Evolutionary conservation across 2,888 invertebrate genomes (phyloP).

Genomic region (Rotaria socialis): DNA sequence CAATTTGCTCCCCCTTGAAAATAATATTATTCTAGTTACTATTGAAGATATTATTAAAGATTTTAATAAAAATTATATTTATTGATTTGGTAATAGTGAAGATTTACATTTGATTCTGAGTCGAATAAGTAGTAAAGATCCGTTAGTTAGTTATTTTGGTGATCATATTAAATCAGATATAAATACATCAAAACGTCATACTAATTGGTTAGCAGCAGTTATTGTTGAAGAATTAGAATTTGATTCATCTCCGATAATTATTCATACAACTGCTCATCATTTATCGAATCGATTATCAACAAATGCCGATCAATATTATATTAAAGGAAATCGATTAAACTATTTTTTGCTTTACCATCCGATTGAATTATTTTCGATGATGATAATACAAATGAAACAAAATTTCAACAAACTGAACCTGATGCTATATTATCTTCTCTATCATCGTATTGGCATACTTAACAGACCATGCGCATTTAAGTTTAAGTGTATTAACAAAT

Average conservation of each 20-base stretch:
- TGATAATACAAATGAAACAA: no score
- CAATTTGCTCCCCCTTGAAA: no score
- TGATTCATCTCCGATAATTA: neutral
- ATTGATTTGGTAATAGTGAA: neutral
- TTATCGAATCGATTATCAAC: neutral
- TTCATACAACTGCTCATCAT: neutral
- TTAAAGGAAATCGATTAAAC: neutral
- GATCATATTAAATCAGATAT: constrained; percentile 1
- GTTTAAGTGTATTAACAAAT: constrained; percentile 4
- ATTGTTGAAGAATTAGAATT: neutral
- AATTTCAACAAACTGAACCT: no score
- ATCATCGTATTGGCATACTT: neutral
- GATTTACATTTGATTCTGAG: constrained; percentile 1
- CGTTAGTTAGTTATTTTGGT: neutral
- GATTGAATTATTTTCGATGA: neutral
- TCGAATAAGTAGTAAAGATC: neutral
- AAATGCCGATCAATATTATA: neutral
- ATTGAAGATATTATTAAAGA: neutral
- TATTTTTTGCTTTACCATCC: neutral
- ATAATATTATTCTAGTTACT: neutral
- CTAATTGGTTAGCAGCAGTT: neutral
- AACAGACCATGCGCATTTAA: neutral
- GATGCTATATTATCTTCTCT: neutral
- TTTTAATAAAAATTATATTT: neutral
- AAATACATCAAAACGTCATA: neutral